A percentile compares a stretch with the other conserved stretches of the same genome.
phyloP scores from a whole-genome alignment of 92 coral and sea anemone genomes.

The Actinernus sp. region DNA sequence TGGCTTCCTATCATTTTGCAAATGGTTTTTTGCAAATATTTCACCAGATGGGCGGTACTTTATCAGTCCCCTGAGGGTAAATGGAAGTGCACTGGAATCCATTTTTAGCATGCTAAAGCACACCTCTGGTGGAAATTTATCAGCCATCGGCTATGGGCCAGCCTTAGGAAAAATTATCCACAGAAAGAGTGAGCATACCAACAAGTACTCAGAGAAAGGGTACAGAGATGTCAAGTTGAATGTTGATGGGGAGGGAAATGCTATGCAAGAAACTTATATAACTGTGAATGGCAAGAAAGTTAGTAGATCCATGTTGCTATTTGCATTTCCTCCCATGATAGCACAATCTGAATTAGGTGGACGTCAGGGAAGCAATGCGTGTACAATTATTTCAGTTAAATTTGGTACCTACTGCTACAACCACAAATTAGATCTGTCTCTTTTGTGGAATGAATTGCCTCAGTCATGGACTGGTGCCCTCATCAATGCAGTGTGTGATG shows the following conservation, averaged over 20 bases:
- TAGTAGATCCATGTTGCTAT: too few relatives aligned
- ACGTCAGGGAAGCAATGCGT: constrained; percentile 51
- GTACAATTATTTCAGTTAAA: constrained; percentile 37
- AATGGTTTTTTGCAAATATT: constrained; percentile 22
- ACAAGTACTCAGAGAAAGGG: too few relatives aligned
- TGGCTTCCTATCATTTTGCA: constrained; percentile 35
- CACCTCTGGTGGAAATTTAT: constrained; percentile 42
- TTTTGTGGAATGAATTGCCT: constrained; percentile 33
- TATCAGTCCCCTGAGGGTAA: constrained; percentile 27
- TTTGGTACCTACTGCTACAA: constrained; percentile 17
- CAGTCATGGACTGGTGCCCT: constrained; percentile 21
- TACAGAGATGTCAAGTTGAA: constrained; percentile 11
- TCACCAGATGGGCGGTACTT: constrained; percentile 24
- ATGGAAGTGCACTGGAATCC: constrained; percentile 49
- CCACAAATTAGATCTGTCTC: constrained; percentile 25
- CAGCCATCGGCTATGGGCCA: constrained; percentile 34
- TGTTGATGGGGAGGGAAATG: constrained; percentile 8
- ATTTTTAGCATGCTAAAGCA: constrained; percentile 28
- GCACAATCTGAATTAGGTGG: constrained; percentile 42
- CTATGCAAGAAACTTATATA: not conserved
- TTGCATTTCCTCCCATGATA: constrained; percentile 4
- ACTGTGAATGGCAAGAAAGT: not conserved
- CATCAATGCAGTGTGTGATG: constrained; percentile 41
- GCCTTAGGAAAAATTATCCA: constrained; percentile 23
- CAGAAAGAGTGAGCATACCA: constrained; percentile 6